Evolutionary conservation across 2,797 vertebrate species (phyloP), one percentile per base, ranked within the genome.

Genomic region (Emydoidea blandingii): DNA sequence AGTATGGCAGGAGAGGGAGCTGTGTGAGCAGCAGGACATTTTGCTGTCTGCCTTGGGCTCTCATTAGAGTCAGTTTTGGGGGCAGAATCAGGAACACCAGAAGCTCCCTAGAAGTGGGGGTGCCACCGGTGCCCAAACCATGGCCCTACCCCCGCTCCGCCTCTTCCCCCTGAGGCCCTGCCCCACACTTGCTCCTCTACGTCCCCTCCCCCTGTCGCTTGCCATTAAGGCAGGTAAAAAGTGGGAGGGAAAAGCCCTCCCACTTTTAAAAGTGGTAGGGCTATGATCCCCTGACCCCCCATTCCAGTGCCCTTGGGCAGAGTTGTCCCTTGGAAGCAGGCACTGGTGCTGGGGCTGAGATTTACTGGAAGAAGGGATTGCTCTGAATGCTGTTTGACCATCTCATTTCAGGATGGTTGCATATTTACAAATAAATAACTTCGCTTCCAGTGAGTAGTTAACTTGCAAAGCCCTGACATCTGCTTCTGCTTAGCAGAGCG

Each of bases 41-140:
- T 90, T 96, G 83, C 49, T 83, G 62, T 89, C 96, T 91, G 92
- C 93, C 96, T 93, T 91, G 92, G 96, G 95, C 91, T 93, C 79
- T 79, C 82, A 90, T 94, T 94, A 86, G 6, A 68, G 89, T 81
- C 87, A 92, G 37, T 94, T 89, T 86, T 92, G 86, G 81, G 78
- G 86, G 91, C 91, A 95, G 72, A 89, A 56, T 44, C 59, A 62
- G 59, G 59, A 62, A 14, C 6, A 7, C 59, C 59, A 34, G 59
- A 34, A 62, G 31, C 31, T 62, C 59, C 31, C 59, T 15, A 62
- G 59, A 34, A 62, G 31, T 5, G 14, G 14, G 6, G 31, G 14
- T 1, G 6, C 3, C 5, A 2, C 31, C 2, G 6, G 29, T 62
- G 14, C 12, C 31, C 14, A 31, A 62, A 62, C 59, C 59, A 62